Conservation (phyloP, 2,113 vertebrate genomes). For the Cromileptes altivelis region DNA sequence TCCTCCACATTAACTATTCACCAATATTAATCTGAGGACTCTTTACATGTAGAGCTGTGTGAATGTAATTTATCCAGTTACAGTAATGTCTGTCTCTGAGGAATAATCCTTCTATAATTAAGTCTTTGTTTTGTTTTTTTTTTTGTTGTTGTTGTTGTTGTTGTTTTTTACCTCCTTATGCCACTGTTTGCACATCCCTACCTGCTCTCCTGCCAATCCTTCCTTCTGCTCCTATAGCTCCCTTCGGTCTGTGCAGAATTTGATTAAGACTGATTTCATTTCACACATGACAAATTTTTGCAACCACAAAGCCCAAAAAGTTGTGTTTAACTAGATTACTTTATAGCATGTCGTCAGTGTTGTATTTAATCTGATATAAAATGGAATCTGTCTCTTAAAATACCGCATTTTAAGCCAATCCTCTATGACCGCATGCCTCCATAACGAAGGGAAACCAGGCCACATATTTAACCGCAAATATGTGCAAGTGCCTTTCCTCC, state of each 20-base stretch:
- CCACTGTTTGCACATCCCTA: constrained; percentile 61
- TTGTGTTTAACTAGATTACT: constrained; percentile 15
- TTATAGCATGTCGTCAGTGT: background rate
- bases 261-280: constrained; percentile 61
- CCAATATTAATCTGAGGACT: constrained; percentile 33
- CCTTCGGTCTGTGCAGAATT: constrained; percentile 78
- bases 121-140: constrained; percentile 39
- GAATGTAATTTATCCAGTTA: constrained; percentile 31
- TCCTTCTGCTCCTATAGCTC: constrained; percentile 72
- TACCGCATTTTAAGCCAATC: constrained; percentile 1
- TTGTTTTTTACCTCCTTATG: constrained; percentile 66
- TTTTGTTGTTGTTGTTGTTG: background rate
- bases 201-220: constrained; percentile 69
- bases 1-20: constrained; percentile 55
- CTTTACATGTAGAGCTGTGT: constrained; percentile 29
- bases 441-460: constrained; percentile 46
- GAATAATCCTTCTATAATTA: constrained; percentile 44
- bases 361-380: constrained; percentile 15
- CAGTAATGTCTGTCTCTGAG: constrained; percentile 13
- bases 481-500: constrained; percentile 75
- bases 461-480: constrained; percentile 82
- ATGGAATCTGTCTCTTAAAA: constrained; percentile 23
- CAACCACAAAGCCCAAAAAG: constrained; percentile 7
- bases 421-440: constrained; percentile 34
- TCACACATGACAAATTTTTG: constrained; percentile 28